phyloP scores from a whole-genome alignment of 2,888 invertebrate genomes.

The Rosalia funebris region DNA sequence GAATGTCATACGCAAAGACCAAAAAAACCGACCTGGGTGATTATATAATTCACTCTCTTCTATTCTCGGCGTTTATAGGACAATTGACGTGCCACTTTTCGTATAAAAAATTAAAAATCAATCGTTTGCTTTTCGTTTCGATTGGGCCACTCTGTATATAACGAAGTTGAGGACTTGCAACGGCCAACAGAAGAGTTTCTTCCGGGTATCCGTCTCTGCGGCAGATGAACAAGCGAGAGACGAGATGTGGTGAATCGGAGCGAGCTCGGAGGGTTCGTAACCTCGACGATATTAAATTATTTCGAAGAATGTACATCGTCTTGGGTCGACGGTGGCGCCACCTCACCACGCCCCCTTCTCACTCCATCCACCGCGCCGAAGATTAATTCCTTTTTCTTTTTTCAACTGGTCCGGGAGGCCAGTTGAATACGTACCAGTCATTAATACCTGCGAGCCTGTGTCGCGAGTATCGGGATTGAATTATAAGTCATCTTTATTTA shows the following conservation, averaged over 20 bases:
- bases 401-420: slow-evolving; percentile 25
- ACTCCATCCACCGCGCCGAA: slow-evolving; percentile 32
- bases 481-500: slow-evolving; percentile 56
- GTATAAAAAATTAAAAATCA: no score
- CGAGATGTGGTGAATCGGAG: not conserved
- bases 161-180: no score
- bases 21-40: no score
- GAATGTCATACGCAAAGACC: no score
- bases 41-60: no score
- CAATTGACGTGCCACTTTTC: no score
- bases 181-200: no score
- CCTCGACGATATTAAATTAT: slow-evolving; percentile 41
- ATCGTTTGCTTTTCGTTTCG: no score
- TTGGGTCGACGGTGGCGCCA: slow-evolving; percentile 53
- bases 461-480: slow-evolving; percentile 46
- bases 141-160: no score
- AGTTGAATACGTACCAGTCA: slow-evolving; percentile 22
- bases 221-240: no score
- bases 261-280: slow-evolving; percentile 28
- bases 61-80: no score
- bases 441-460: slow-evolving; percentile 29
- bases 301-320: slow-evolving; percentile 32
- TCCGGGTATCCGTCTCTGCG: no score
- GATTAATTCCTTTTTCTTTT: slow-evolving; percentile 33
- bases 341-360: slow-evolving; percentile 55